Evolutionary conservation across 2,113 vertebrate genomes (phyloP).

Genomic region (Hipposideros armiger): DNA sequence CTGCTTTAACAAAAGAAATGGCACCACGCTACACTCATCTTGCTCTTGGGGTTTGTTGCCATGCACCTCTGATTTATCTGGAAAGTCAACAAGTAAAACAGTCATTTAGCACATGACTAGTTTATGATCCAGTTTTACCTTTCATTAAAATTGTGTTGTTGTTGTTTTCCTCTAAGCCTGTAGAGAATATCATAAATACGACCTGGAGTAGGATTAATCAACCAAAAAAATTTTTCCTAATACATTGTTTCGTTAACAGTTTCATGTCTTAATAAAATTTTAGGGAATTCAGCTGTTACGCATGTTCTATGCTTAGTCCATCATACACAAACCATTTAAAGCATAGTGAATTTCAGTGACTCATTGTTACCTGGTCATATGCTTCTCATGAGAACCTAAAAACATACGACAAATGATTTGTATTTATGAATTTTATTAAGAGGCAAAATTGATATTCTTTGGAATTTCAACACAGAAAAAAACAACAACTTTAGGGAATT

Average conservation of each 20-base stretch:
- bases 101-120: conserved; percentile 34
- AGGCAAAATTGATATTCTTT: not conserved
- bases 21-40: not conserved
- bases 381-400: not conserved
- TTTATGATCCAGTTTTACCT: conserved; percentile 45
- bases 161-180: not conserved
- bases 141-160: not conserved
- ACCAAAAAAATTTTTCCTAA: not conserved
- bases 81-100: conserved; percentile 77
- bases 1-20: conserved; percentile 77
- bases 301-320: not conserved
- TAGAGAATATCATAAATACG: not conserved
- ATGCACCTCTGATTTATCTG: conserved; percentile 72
- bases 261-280: not conserved
- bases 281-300: not conserved
- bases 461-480: not conserved
- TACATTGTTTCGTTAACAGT: not conserved
- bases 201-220: not conserved
- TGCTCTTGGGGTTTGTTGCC: conserved; percentile 56
- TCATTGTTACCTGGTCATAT: not conserved
- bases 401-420: not conserved
- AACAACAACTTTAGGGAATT: not conserved
- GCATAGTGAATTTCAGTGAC: not conserved
- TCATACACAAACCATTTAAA: not conserved
- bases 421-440: not conserved